Conservation (phyloP, 2,888 invertebrate species). For the Onthophagus sagittarius region DNA sequence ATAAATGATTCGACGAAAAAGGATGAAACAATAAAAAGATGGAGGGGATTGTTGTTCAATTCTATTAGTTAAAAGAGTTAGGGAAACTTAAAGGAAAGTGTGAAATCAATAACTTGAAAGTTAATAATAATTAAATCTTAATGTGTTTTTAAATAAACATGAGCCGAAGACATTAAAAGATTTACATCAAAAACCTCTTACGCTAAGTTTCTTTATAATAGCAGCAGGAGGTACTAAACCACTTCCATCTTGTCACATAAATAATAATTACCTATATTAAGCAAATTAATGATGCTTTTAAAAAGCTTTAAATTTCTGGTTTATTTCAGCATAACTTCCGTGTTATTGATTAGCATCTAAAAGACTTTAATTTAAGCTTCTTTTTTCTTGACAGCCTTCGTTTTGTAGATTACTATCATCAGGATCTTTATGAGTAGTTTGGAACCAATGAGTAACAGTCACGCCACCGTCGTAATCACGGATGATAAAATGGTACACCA, state of each 20-base stretch:
- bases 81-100: too few relatives aligned
- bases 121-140: too few relatives aligned
- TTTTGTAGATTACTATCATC: neutral
- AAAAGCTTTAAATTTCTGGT: neutral
- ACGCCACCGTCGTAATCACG: neutral
- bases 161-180: neutral
- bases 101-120: too few relatives aligned
- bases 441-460: neutral
- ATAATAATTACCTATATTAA: neutral
- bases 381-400: neutral
- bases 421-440: neutral
- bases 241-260: neutral
- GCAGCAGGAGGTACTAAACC: neutral
- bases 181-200: neutral
- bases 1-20: neutral
- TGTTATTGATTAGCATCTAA: neutral
- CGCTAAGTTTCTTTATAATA: neutral
- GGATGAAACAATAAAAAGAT: neutral
- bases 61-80: too few relatives aligned
- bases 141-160: neutral
- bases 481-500: neutral
- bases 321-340: neutral
- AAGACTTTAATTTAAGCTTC: neutral
- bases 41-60: too few relatives aligned
- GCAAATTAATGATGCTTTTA: neutral